Evolutionary conservation across 2,888 invertebrate species (phyloP).

Genomic region (Tachina lurida): DNA sequence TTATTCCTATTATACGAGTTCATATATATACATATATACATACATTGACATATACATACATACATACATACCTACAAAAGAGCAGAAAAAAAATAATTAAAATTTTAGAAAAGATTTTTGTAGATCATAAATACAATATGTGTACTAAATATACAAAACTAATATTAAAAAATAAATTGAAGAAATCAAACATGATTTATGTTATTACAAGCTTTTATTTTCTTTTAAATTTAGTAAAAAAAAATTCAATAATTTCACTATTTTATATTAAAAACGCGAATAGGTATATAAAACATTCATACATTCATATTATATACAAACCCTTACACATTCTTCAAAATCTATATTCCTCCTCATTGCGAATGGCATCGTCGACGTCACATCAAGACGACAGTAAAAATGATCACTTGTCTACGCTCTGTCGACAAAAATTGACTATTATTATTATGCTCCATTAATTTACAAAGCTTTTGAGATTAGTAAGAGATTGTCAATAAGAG

Average conservation of each 20-base stretch:
- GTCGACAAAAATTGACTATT: too few relatives aligned
- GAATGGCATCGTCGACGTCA: too few relatives aligned
- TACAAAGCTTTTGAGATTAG: too few relatives aligned
- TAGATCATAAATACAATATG: constrained; percentile 68
- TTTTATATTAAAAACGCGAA: neutral
- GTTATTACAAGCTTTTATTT: neutral
- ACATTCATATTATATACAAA: too few relatives aligned
- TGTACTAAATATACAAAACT: constrained; percentile 76
- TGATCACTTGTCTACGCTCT: too few relatives aligned
- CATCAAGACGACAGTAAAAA: too few relatives aligned
- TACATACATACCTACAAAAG: neutral
- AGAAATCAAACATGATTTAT: constrained; percentile 44
- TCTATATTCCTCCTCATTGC: too few relatives aligned
- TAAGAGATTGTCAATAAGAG: too few relatives aligned
- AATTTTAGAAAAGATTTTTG: constrained; percentile 59
- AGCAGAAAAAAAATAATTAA: constrained; percentile 1
- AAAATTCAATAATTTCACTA: neutral
- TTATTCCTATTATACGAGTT: constrained; percentile 65
- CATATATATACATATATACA: constrained; percentile 48
- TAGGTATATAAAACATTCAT: neutral
- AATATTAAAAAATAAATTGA: constrained; percentile 54
- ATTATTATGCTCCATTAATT: too few relatives aligned
- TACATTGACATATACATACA: constrained; percentile 70
- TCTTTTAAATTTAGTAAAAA: constrained; percentile 1
- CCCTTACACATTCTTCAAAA: too few relatives aligned